Evolutionary conservation across 2,797 vertebrate genomes (phyloP).

Genomic region (Pseudocheirus occidentalis): DNA sequence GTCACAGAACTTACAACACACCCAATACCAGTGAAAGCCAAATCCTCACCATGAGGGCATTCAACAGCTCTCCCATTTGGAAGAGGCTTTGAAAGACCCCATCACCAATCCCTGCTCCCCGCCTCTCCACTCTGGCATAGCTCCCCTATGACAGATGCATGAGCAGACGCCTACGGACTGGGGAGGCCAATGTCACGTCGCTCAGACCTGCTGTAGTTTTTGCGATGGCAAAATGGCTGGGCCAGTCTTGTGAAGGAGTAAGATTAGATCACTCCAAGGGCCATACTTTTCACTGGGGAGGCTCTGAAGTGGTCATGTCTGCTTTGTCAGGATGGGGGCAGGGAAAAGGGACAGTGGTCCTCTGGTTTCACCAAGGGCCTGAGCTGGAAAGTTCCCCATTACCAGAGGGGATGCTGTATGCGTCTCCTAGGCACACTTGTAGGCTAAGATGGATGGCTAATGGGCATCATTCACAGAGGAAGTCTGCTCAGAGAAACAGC

Average conservation of each 20-base stretch:
- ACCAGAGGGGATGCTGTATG: neutral
- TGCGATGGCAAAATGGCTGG: neutral
- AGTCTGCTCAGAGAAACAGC: neutral
- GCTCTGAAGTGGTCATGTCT: neutral
- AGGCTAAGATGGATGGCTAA: neutral
- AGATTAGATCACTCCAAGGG: neutral
- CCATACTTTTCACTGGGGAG: neutral
- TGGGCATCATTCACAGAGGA: neutral
- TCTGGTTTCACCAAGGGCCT: neutral
- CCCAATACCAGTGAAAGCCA: neutral
- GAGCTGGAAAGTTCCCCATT: neutral
- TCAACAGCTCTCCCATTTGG: neutral
- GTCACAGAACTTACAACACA: neutral
- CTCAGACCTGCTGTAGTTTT: slow-evolving; percentile 29
- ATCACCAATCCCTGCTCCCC: neutral
- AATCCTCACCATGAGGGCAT: neutral
- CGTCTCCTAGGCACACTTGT: neutral
- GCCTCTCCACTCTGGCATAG: slow-evolving; percentile 1
- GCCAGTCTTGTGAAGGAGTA: neutral
- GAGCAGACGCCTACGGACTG: slow-evolving; percentile 6
- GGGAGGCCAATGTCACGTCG: neutral
- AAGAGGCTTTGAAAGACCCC: slow-evolving; percentile 5
- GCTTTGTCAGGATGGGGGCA: neutral
- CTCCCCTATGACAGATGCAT: neutral
- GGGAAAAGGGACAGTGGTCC: neutral